These are phyloP conservation scores for Etheostoma spectabile DNA, from an alignment of 2,113 vertebrate species.

Conservation along the genomic window DNA sequence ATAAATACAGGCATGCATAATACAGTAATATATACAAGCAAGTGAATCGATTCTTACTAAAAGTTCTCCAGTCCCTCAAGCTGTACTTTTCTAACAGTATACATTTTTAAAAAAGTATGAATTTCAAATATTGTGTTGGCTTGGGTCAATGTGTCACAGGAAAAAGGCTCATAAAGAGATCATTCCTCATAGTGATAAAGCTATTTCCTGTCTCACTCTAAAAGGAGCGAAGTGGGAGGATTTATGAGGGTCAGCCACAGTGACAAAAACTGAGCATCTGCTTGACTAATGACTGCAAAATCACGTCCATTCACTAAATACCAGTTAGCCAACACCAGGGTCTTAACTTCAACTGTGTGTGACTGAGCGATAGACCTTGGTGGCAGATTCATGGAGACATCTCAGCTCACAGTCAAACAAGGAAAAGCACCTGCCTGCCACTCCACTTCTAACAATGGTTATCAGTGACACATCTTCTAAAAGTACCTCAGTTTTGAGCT, in stretches of 20 bases:
- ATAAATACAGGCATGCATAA: background rate
- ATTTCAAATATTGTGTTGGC: background rate
- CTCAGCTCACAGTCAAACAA: background rate
- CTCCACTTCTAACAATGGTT: slow-evolving; percentile 17
- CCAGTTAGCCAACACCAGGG: slow-evolving; percentile 10
- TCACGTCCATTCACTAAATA: slow-evolving; percentile 39
- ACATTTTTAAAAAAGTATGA: background rate
- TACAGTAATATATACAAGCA: background rate
- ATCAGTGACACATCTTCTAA: slow-evolving; percentile 37
- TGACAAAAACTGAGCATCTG: slow-evolving; percentile 13
- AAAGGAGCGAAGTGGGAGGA: slow-evolving; percentile 22
- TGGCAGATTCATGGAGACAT: background rate
- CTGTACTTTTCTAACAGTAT: background rate
- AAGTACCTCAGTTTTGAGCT: background rate
- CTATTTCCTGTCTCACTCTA: slow-evolving; percentile 25
- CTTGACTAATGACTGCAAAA: slow-evolving; percentile 32
- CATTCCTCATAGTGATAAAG: background rate
- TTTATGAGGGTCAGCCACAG: slow-evolving; percentile 30
- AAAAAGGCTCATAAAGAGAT: background rate
- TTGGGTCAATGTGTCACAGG: background rate
- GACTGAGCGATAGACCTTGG: background rate
- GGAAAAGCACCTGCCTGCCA: slow-evolving; percentile 26
- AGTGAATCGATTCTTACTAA: background rate
- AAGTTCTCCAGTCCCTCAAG: background rate
- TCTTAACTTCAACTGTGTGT: slow-evolving; percentile 11